Evolutionary conservation across 2,797 vertebrate genomes (phyloP), one percentile per base, ranked within the genome.

Genomic region (Euphonia xanthogaster): DNA sequence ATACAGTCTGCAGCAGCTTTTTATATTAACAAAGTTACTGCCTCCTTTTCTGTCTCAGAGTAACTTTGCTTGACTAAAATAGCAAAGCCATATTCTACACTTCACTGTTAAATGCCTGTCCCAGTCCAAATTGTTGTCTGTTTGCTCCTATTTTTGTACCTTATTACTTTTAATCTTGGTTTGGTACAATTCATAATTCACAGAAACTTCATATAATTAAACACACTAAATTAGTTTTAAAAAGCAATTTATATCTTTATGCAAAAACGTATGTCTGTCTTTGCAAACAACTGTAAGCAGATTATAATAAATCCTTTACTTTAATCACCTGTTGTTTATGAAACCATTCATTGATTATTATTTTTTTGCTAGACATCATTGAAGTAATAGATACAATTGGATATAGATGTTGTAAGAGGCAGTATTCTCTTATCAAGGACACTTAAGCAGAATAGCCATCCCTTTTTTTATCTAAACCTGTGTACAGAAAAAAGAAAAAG

Each of bases 241-340:
- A 98, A 98, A 98, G 97, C 98, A 98, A 98, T 99, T 99, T 99
- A 98, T 98, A 99, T 99, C 98, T 98, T 98, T 98, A 99, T 98
- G 98, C 98, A 99, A 98, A 98, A 99, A 98, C 98, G 98, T 98
- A 98, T 99, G 98, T 98, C 98, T 99, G 99, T 99, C 98, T 99
- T 99, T 99, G 98, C 98, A 99, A 98, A 98, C 97, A 96, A 99
- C 98, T 98, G 98, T 98, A 98, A 98, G 98, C 98, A 98, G 98
- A 99, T 99, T 99, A 98, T 98, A 99, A 99, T 99, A 99, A 99
- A 99, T 98, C 97, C 98, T 98, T 98, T 98, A 98, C 98, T 98
- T 98, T 98, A 98, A 98, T 98, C 97, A 97, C 96, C 96, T 97
- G 96, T 96, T 97, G 97, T 98, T 98, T 96, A 96, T 97, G 95